Evolutionary conservation across 2,113 vertebrate genomes (phyloP).

Genomic region (Tragelaphus strepsiceros): DNA sequence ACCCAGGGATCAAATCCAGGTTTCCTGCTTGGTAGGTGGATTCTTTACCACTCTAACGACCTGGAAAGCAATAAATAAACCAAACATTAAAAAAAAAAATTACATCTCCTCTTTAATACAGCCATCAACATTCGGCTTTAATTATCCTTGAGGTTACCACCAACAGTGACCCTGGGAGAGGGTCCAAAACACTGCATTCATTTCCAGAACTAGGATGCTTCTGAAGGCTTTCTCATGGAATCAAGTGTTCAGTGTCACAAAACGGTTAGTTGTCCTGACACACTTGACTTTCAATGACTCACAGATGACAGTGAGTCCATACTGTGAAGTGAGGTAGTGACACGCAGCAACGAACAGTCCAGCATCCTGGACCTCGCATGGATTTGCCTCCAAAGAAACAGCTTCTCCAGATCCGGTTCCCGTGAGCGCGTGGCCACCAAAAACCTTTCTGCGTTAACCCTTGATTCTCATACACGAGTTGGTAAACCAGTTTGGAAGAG

Average conservation of each 20-base stretch:
- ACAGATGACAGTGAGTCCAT: too few species aligned
- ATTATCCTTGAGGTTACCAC: background rate
- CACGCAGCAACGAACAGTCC: rapidly evolving
- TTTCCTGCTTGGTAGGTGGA: background rate
- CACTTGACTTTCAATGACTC: background rate
- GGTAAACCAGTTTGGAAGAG: background rate
- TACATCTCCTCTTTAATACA: background rate
- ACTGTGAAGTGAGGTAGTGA: background rate
- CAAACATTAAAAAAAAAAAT: rapidly evolving
- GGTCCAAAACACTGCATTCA: rapidly evolving
- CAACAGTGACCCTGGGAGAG: rapidly evolving
- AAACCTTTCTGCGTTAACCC: background rate
- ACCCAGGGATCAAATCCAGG: background rate
- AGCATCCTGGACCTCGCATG: rapidly evolving
- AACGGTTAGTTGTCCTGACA: background rate
- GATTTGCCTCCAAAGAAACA: too few species aligned
- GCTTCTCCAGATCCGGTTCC: rapidly evolving
- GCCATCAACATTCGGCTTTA: rapidly evolving
- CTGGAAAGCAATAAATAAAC: background rate
- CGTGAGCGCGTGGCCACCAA: rapidly evolving
- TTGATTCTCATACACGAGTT: background rate
- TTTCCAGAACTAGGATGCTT: background rate
- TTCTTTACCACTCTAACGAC: background rate
- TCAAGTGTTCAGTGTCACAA: background rate
- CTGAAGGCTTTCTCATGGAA: background rate